Percentiles rank a stretch among this genome's conserved stretches.
Evolutionary conservation across 2,797 vertebrate species (phyloP).

Genomic region (Hemitrygon akajei): DNA sequence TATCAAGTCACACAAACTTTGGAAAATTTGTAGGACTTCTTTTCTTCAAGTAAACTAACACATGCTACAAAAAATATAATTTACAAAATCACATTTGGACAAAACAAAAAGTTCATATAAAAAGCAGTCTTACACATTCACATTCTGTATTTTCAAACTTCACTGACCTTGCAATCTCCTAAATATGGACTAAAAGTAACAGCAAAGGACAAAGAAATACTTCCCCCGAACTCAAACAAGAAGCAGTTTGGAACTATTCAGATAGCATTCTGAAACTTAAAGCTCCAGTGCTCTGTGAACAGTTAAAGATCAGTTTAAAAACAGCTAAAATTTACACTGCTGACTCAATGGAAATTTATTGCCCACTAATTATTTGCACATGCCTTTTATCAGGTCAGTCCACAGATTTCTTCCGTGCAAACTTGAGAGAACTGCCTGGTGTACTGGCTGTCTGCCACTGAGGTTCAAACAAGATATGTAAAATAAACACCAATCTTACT

Average conservation of each 20-base stretch:
- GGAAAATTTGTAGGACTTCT: not conserved
- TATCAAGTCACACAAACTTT: not conserved
- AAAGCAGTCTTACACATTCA: not conserved
- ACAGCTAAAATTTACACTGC: conserved; percentile 36
- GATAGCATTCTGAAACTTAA: conserved; percentile 8
- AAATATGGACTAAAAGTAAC: not conserved
- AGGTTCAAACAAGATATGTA: not conserved
- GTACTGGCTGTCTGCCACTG: conserved; percentile 14
- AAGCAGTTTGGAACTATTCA: not conserved
- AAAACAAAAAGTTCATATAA: not conserved
- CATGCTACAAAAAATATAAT: not conserved
- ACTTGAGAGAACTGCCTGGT: conserved; percentile 28
- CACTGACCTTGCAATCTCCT: not conserved
- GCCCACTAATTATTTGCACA: conserved; percentile 37
- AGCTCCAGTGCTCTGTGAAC: not conserved
- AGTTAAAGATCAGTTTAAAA: conserved; percentile 38
- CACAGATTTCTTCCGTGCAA: conserved; percentile 33
- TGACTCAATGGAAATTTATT: conserved; percentile 39
- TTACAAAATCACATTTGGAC: not conserved
- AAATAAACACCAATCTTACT: not conserved
- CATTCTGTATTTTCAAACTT: not conserved
- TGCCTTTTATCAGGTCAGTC: conserved; percentile 37
- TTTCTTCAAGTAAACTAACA: not conserved
- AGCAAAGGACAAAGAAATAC: not conserved
- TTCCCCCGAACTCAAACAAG: not conserved